A percentile compares a stretch with the other conserved stretches of the same genome.
Evolutionary conservation across 2,113 vertebrate species (phyloP).

Genomic region (Lutjanus erythropterus): DNA sequence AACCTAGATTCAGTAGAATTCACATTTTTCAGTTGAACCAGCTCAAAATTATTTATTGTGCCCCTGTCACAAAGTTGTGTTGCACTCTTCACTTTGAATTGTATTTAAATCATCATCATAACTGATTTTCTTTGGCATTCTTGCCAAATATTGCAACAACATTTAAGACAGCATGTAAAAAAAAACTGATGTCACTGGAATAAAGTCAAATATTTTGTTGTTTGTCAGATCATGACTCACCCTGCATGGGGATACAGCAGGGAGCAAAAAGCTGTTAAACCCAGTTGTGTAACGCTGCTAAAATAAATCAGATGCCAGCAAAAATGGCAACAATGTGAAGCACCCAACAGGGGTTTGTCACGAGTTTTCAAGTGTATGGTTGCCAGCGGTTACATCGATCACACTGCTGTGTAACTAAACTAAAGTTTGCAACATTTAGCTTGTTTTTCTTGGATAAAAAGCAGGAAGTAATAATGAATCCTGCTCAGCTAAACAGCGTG

Average conservation of each 20-base stretch:
- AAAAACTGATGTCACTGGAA: constrained; percentile 10
- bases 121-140: background rate
- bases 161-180: background rate
- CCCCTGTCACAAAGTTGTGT: background rate
- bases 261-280: constrained; percentile 28
- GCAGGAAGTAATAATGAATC: background rate
- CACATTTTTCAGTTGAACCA: no score
- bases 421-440: background rate
- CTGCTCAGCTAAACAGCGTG: background rate
- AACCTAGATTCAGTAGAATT: no score
- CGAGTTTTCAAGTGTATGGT: background rate
- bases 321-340: constrained; percentile 28
- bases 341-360: constrained; percentile 1
- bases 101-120: background rate
- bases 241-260: constrained; percentile 6
- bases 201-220: constrained; percentile 8
- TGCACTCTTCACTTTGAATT: background rate
- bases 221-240: constrained; percentile 30
- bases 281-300: constrained; percentile 17
- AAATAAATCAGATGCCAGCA: constrained; percentile 31
- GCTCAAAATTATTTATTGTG: no score
- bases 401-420: background rate
- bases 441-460: background rate
- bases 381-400: constrained; percentile 10
- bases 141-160: background rate